Evolutionary conservation across 2,888 invertebrate species (phyloP).

Genomic region (Uropetala carovei): DNA sequence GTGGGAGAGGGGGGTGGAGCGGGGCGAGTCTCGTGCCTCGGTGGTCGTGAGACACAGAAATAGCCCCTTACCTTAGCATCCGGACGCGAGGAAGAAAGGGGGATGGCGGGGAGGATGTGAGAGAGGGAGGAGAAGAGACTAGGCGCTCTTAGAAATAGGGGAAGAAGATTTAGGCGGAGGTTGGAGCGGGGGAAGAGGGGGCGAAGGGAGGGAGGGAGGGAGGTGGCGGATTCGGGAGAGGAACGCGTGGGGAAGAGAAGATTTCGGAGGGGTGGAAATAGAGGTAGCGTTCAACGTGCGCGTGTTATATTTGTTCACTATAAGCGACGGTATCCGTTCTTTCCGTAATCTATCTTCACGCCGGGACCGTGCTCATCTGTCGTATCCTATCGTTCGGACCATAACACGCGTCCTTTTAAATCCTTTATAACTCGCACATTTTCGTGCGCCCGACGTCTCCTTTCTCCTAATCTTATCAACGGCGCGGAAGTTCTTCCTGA

Average conservation of each 20-base stretch:
- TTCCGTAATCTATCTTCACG: neutral
- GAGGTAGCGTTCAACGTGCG: conserved; percentile 13
- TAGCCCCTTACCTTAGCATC: conserved; percentile 35
- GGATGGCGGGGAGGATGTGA: neutral
- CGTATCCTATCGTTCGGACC: no score
- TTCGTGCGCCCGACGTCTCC: neutral
- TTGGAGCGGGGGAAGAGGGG: neutral
- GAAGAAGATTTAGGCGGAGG: neutral
- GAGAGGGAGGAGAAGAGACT: neutral
- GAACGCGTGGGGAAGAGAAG: neutral
- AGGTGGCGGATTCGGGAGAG: neutral
- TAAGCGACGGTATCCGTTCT: conserved; percentile 7
- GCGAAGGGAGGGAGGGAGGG: no score
- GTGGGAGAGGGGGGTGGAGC: neutral
- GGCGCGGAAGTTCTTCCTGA: neutral
- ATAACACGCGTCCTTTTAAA: no score
- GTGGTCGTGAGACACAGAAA: conserved; percentile 33
- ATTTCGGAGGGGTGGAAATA: conserved; percentile 13
- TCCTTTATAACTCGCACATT: no score
- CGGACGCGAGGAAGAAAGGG: neutral
- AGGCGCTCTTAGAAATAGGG: neutral
- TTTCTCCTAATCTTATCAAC: neutral
- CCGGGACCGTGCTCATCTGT: neutral
- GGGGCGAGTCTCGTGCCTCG: neutral
- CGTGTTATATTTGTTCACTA: conserved; percentile 11